phyloP scores from a whole-genome alignment of 1,140 invertebrate species.

The Sarcophaga peregrina region DNA sequence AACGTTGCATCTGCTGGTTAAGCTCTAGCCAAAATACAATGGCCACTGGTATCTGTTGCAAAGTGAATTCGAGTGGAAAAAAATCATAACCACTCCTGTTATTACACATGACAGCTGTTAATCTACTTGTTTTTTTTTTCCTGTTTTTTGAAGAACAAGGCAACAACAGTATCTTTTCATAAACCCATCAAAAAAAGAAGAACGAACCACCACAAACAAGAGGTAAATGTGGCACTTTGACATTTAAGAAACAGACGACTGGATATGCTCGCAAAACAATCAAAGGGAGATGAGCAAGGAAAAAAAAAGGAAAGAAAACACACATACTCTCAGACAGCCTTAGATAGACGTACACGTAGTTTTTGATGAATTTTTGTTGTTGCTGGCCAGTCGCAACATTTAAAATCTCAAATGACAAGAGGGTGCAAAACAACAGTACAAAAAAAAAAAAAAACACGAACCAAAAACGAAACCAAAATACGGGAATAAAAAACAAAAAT shows the following conservation, averaged over 20 bases:
- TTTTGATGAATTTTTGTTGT: not conserved
- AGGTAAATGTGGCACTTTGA: constrained; percentile 18
- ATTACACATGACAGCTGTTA: constrained; percentile 24
- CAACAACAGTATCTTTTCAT: not conserved
- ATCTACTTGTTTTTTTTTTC: constrained; percentile 10
- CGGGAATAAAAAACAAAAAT: not conserved
- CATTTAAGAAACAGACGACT: not conserved
- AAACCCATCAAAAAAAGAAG: not conserved
- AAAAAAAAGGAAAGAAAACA: not conserved
- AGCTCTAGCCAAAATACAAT: not conserved
- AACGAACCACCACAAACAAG: not conserved
- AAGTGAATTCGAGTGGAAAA: not conserved
- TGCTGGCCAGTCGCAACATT: not conserved
- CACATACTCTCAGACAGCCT: not conserved
- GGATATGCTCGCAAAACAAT: not conserved
- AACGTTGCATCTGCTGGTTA: not conserved
- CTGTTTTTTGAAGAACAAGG: not conserved
- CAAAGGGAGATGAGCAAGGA: not conserved
- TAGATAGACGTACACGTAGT: too few species aligned
- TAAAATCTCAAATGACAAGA: not conserved
- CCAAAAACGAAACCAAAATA: too few species aligned
- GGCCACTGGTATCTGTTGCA: not conserved
- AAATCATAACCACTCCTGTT: constrained; percentile 24
- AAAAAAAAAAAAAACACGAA: too few species aligned
- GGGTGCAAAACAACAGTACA: not conserved